Base-by-base conservation (phyloP, 2,888 invertebrate genomes). In the Liopterus haemorrhoidalis region DNA sequence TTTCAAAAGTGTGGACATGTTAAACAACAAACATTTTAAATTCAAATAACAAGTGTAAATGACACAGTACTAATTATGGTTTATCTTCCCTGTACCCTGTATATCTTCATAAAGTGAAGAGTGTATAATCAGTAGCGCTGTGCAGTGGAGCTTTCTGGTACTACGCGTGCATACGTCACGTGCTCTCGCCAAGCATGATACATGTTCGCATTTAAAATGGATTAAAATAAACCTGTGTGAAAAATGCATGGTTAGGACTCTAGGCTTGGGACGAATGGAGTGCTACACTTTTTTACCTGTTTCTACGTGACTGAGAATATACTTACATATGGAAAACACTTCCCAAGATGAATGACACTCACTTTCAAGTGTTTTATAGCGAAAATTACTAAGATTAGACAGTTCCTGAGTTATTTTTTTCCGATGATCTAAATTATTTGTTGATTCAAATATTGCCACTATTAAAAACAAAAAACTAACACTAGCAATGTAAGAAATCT, bases 1-100 rank as follows among this genome's bases (percentile, higher is more conserved):
- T 18, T 18, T 18, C 14, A 16, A 31, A 33, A 19, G 16, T 35
- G 41, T 27, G 22, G 21, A 41, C 41, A 16, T 36, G 20, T 14
- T 20, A 54, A 52, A 56, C 52, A 54, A 51, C 52, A 54, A 56
- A 59, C 64, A 64, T 62, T 68, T 67, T 67, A 67, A 67, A 68
- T 68, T 68, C 65, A 66, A 68, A 66, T 66, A 67, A 69, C 69
- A 69, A 69, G 67, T 68, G 67, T 68, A 69, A 68, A 69, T 66
- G 69, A 69, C 69, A 68, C 62, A 60, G 58, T 57, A 65, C 66
- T 69, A 69, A 69, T 69, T 69, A 68, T 69, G 65, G 66, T 69
- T 69, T 68, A 69, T 69, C 69, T 68, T 64, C 61, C 63, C 58
- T 42, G 40, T 32, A 19, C 57, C 59, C 58, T 61, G 63, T 68